phyloP scores from a whole-genome alignment of 1,140 invertebrate species.

The Drosophila seguyi region DNA sequence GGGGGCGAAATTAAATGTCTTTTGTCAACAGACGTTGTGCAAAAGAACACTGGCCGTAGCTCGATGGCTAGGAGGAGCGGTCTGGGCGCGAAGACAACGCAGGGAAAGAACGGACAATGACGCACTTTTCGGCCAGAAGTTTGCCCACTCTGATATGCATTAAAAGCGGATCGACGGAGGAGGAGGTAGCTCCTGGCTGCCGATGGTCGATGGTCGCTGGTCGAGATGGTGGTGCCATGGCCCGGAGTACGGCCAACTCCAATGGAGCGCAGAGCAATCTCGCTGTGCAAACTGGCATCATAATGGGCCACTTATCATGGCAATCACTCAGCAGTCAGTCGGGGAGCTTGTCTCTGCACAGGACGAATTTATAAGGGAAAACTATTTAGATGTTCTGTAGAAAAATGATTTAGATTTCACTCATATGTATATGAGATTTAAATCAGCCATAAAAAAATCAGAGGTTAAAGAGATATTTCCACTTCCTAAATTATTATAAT shows the following conservation, averaged over 20 bases:
- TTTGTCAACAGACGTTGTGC: constrained; percentile 75
- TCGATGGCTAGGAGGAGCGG: not conserved
- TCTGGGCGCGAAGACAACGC: constrained; percentile 18
- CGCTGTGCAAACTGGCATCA: constrained; percentile 79
- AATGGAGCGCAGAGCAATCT: constrained; percentile 71
- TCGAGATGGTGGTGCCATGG: constrained; percentile 19
- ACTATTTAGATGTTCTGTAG: not conserved
- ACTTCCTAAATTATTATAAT: too few relatives aligned
- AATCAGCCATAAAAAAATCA: too few relatives aligned
- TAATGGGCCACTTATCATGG: constrained; percentile 83
- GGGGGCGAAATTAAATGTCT: constrained; percentile 79
- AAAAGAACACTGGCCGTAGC: constrained; percentile 30
- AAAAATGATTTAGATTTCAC: not conserved
- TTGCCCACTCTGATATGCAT: constrained; percentile 80
- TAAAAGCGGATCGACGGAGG: constrained; percentile 59
- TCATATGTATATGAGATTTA: not conserved
- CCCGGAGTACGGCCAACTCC: constrained; percentile 45
- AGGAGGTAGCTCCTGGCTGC: not conserved
- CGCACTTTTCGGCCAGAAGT: constrained; percentile 74
- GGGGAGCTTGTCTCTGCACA: constrained; percentile 30
- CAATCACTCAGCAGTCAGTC: constrained; percentile 78
- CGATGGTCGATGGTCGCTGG: constrained; percentile 1
- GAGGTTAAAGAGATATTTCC: too few relatives aligned
- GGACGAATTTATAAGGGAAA: not conserved
- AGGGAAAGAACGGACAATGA: constrained; percentile 52